These are phyloP conservation scores for Sesia bembeciformis DNA, from an alignment of 2,888 invertebrate species.

Conservation along the genomic window DNA sequence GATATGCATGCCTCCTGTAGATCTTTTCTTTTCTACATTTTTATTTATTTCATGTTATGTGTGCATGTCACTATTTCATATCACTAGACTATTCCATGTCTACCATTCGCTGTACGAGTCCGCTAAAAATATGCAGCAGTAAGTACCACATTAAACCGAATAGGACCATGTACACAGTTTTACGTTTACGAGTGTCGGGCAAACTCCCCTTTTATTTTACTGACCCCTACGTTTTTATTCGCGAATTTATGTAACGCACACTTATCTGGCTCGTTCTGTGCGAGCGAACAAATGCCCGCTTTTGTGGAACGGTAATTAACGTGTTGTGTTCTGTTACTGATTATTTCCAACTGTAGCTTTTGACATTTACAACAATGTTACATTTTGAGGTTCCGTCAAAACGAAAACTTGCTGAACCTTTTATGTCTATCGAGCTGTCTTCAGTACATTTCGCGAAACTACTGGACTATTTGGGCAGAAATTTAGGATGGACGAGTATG, in stretches of 20 bases:
- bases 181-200: constrained; percentile 7
- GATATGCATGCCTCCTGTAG: too few relatives aligned
- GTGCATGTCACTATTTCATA: too few relatives aligned
- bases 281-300: background rate
- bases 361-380: too few relatives aligned
- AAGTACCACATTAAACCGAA: background rate
- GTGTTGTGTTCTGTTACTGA: background rate
- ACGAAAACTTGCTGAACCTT: too few relatives aligned
- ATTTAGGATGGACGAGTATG: too few relatives aligned
- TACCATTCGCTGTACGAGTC: background rate
- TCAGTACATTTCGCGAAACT: too few relatives aligned
- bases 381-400: too few relatives aligned
- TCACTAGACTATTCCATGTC: too few relatives aligned
- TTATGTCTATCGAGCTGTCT: too few relatives aligned
- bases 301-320: background rate
- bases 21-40: too few relatives aligned
- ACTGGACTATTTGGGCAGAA: too few relatives aligned
- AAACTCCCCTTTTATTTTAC: constrained; percentile 29
- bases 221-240: constrained; percentile 23
- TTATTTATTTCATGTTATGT: too few relatives aligned
- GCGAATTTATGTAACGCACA: background rate
- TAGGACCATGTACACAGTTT: background rate
- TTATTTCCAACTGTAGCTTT: background rate
- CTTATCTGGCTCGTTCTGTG: background rate
- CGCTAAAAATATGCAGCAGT: background rate